A percentile compares a stretch with the other conserved stretches of the same genome.
Evolutionary conservation across 30 jellyfish, hydroid and myxozoan species (phyloP).

Genomic region (Aurelia sp.): DNA sequence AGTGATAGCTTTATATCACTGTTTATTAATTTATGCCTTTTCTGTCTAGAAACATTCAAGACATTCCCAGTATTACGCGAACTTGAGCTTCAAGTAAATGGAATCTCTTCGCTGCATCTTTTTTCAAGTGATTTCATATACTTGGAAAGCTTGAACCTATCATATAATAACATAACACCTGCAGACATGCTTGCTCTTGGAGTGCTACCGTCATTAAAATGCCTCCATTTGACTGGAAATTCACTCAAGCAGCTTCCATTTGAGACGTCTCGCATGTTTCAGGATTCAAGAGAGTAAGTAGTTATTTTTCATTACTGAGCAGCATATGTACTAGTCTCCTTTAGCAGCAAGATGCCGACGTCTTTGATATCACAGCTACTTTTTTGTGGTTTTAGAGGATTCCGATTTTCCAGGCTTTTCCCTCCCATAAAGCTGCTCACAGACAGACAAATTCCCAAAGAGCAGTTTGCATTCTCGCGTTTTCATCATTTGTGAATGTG

Average conservation of each 20-base stretch:
- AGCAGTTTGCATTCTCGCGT: too few species aligned
- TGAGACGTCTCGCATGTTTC: background rate
- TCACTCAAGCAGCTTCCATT: constrained; percentile 36
- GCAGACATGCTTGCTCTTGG: constrained; percentile 30
- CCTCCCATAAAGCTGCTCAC: too few species aligned
- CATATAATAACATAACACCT: constrained; percentile 28
- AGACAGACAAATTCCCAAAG: too few species aligned
- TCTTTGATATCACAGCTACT: too few species aligned
- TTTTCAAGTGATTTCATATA: constrained; percentile 24
- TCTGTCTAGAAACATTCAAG: constrained; percentile 41
- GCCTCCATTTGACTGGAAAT: constrained; percentile 49
- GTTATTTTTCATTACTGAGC: too few species aligned
- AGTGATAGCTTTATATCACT: background rate
- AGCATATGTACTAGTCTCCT: too few species aligned
- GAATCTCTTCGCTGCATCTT: background rate
- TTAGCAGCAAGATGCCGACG: too few species aligned
- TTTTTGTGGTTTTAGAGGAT: too few species aligned
- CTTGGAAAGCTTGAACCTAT: constrained; percentile 33
- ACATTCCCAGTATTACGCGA: constrained; percentile 65
- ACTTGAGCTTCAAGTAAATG: constrained; percentile 60
- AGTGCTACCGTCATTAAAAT: constrained; percentile 28
- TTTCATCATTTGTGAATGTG: too few species aligned
- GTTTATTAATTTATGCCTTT: background rate
- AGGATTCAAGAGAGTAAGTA: background rate
- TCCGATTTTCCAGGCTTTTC: too few species aligned